Evolutionary conservation across 2,113 vertebrate genomes (phyloP), one percentile per base, ranked within the genome.

Genomic region (Patagioenas fasciata): DNA sequence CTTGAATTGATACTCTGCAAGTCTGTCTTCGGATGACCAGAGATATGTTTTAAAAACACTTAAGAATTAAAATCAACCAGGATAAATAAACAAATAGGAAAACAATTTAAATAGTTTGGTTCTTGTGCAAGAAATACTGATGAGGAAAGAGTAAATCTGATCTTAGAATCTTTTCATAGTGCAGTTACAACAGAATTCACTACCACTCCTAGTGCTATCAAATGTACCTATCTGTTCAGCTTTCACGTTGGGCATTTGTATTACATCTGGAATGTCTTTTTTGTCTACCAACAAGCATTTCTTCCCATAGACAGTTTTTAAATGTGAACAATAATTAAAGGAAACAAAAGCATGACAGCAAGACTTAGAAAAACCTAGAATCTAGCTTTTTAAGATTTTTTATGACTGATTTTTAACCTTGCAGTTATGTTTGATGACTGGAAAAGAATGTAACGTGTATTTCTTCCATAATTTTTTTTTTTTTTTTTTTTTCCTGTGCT

Each of bases 41-140:
- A 82, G 67, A 34, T 13, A 26, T 1, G 9, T 58, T 69, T 38
- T 65, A 15, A 80, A 69, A 54, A 18, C 2, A 1, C 13, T 75
- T 15, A 54, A n/a, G 47, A 67, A 34, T 58, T 81, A 42, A 20
- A n/a, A 50, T 51, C 40, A 44, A 29, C 21, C 13, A 26, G 4
- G 6, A 7, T 51, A 20, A 20, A 67, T 73, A 61, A 38, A 48
- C 34, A 44, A n/a, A 24, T 23, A 57, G 23, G 38, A 86, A 77
- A 90, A 47, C 74, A 88, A 20, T 38, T 34, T 15, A 18, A 80
- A 87, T n/a, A 17, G 0, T 51, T 74, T 53, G 24, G 18, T 74
- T 93, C 74, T 95, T 96, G 77, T 94, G 95, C 85, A 93, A 94
- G 89, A 79, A 86, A 40, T 64, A 73, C n/a, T 3, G 81, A 88